Percentiles rank a stretch among this genome's conserved stretches.
These are phyloP conservation scores for Aspiorhynchus laticeps DNA, from an alignment of 2,113 vertebrate species.

Conservation along the genomic window DNA sequence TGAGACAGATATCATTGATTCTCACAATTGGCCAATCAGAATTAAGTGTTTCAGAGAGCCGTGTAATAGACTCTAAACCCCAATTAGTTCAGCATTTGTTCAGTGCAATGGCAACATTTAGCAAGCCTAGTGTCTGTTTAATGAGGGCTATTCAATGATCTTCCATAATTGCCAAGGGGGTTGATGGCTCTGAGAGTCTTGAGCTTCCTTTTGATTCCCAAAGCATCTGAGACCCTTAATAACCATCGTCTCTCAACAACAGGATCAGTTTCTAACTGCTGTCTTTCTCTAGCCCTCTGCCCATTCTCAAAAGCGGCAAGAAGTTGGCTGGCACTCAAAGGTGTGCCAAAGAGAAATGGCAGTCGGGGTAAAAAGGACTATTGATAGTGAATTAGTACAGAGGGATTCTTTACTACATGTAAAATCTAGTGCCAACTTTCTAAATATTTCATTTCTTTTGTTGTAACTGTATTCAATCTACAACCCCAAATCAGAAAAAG, in stretches of 20 bases:
- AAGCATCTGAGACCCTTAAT: constrained; percentile 43
- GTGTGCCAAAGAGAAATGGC: constrained; percentile 30
- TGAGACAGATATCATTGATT: neutral
- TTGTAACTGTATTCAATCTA: constrained; percentile 14
- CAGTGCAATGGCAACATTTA: constrained; percentile 34
- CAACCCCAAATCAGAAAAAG: too few species aligned
- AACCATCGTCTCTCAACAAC: constrained; percentile 39
- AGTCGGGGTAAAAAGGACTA: constrained; percentile 20
- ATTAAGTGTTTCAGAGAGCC: neutral
- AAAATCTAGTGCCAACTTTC: neutral
- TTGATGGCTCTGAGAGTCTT: constrained; percentile 12
- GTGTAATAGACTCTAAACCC: neutral
- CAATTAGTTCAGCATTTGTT: constrained; percentile 49
- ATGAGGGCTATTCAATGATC: constrained; percentile 24
- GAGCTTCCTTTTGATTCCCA: constrained; percentile 45
- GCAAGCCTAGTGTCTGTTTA: constrained; percentile 15
- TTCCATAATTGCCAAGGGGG: neutral
- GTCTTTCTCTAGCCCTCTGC: constrained; percentile 34
- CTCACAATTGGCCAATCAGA: neutral
- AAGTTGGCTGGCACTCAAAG: constrained; percentile 34
- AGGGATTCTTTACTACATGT: neutral
- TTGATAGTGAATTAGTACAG: neutral
- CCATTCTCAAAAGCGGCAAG: constrained; percentile 29
- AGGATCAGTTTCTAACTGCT: constrained; percentile 47
- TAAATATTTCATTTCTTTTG: neutral